phyloP scores from a whole-genome alignment of 2,888 invertebrate species.

The Halocaridina rubra region DNA sequence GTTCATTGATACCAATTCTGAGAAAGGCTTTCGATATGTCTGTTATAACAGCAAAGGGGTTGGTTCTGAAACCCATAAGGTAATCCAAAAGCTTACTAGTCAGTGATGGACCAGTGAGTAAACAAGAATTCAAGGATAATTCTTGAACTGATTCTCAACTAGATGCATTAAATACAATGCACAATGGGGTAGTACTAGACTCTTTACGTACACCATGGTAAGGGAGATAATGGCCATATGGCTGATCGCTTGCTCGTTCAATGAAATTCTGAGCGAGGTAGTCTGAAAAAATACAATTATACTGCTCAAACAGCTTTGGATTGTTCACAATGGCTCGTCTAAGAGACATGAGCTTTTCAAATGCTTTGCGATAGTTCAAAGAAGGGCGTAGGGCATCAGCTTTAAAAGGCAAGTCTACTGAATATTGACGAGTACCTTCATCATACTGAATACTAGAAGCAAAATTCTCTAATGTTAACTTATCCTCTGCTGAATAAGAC shows the following conservation, averaged over 20 bases:
- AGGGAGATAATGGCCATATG: neutral
- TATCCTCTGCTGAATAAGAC: neutral
- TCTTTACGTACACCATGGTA: neutral
- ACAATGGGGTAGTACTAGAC: neutral
- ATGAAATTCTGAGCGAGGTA: neutral
- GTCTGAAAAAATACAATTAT: no score
- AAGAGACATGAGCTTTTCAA: neutral
- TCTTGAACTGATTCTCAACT: neutral
- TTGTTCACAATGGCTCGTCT: neutral
- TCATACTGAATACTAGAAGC: neutral
- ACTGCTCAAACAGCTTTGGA: neutral
- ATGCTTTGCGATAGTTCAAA: neutral
- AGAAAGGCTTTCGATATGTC: neutral
- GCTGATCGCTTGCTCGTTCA: neutral
- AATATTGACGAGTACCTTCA: no score
- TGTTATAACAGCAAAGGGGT: neutral
- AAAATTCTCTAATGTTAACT: neutral
- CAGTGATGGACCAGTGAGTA: neutral
- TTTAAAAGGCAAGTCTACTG: neutral
- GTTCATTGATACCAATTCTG: neutral
- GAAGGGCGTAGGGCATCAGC: neutral
- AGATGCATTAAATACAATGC: neutral
- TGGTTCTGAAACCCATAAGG: neutral
- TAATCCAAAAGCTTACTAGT: neutral
- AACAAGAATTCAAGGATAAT: neutral